Base-by-base conservation (phyloP, 2,113 vertebrate species). In the Lophius piscatorius region DNA sequence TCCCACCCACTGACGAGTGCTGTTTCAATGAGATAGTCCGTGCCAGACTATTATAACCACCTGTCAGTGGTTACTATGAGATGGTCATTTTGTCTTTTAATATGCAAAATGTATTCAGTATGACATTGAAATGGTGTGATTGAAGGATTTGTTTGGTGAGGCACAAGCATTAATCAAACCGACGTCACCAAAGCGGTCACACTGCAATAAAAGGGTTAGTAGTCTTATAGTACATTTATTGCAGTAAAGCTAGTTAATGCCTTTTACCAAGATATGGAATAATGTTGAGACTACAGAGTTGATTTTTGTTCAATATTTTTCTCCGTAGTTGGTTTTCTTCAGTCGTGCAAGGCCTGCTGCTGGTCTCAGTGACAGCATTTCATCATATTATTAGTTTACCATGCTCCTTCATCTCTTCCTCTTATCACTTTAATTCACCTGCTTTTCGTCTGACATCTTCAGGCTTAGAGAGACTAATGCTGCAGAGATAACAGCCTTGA, bases 381-480 rank as follows among this genome's bases (percentile, higher is more conserved):
- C 42, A 54, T 58, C 39, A 20, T 62, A 5, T 50, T 54, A 51
- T 74, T 70, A 35, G 33, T 51, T 70, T 58, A 54, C 49, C 48
- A 12, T 9, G 1, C 11, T 21, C 47, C 50, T 14, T 36, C 55
- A 17, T 48, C 23, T 39, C 60, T 63, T 60, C 20, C 45, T 39
- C 67, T 62, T 58, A 68, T 78, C 64, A 35, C 38, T 39, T 42
- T 6, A 23, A 38, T 8, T 45, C 52, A 59, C 64, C 44, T 76
- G 59, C 51, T 56, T 50, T 23, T 47, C 33, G 21, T 35, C 22
- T 14, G 59, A 26, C 36, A 35, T 65, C 23, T 22, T 62, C 41
- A 26, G 51, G 33, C 35, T 40, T 12, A 14, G 29, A 4, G 28
- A 38, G 24, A 17, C 42, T 34, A 22, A 47, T 28, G 23, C n/a